Percentiles rank a stretch among this genome's conserved stretches.
Evolutionary conservation across 2,888 invertebrate species (phyloP).

Genomic region (Volucella inflata): DNA sequence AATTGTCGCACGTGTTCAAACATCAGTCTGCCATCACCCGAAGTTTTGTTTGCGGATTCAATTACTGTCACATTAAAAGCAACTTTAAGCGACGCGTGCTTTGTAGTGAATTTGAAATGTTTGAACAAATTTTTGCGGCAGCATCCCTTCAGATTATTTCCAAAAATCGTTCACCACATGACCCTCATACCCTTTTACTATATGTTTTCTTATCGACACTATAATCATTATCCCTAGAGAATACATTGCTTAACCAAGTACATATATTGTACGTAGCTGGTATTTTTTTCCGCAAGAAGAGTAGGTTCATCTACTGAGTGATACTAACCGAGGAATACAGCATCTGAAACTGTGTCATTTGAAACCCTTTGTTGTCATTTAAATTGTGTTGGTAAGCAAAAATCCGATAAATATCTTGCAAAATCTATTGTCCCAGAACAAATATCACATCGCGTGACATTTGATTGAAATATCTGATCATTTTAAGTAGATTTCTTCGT

Average conservation of each 20-base stretch:
- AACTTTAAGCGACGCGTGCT: conserved; percentile 34
- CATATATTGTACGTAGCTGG: conserved; percentile 5
- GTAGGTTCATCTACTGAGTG: background rate
- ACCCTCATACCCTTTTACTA: conserved; percentile 28
- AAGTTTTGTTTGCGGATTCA: conserved; percentile 41
- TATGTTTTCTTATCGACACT: conserved; percentile 23
- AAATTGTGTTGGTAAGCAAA: conserved; percentile 24
- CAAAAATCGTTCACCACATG: conserved; percentile 4
- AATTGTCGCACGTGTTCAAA: conserved; percentile 49
- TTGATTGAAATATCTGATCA: conserved; percentile 57
- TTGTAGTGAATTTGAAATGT: conserved; percentile 52
- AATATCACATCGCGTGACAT: conserved; percentile 25
- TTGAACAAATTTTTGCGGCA: conserved; percentile 50
- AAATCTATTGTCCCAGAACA: too few species aligned
- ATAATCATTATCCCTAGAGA: conserved; percentile 49
- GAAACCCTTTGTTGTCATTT: conserved; percentile 34
- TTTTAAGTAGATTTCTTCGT: background rate
- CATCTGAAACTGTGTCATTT: conserved; percentile 26
- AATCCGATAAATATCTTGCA: conserved; percentile 30
- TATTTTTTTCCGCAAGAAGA: conserved; percentile 20
- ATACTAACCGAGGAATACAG: background rate
- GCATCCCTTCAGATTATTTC: conserved; percentile 30
- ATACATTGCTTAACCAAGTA: conserved; percentile 44
- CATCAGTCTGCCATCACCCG: conserved; percentile 14
- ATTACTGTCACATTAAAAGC: conserved; percentile 64